Base-by-base conservation (phyloP, 2,888 invertebrate genomes). In the Noctua janthe region DNA sequence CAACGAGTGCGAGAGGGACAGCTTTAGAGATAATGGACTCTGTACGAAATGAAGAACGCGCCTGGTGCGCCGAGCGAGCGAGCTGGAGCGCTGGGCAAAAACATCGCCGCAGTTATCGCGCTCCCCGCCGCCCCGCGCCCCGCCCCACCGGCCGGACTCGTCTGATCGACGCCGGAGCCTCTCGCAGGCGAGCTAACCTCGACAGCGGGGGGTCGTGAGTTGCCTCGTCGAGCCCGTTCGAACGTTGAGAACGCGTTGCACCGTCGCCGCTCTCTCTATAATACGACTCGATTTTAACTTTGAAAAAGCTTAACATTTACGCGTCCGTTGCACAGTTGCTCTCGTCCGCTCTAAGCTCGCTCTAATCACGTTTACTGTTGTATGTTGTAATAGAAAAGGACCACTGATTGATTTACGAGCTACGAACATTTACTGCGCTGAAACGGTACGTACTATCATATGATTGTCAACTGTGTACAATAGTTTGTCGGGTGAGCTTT, bases 31-130 rank as follows among this genome's bases (percentile, higher is more conserved):
- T 97, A 97, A 96, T 97, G 96, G 97, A 96, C 96, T 96, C 93
- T 91, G 94, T 95, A 94, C 95, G 95, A 95, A 97, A 96, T 96
- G 96, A 96, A 95, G 96, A 96, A 96, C 96, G 96, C 96, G 95
- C 93, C 92, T 94, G 95, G 94, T 94, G 95, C 93, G 95, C 95
- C 94, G 95, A 95, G 95, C 95, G 95, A 95, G 95, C 94, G 95
- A 94, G 95, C 93, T 93, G 94, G 96, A 95, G 96, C 95, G 94
- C 95, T 86, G 88, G 93, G 96, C 96, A 97, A 97, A 97, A 96
- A 97, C 96, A 95, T 94, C 94, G 94, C 93, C 95, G 96, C 95
- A 95, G 97, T 96, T 96, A 96, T 96, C 96, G 95, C 94, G 93
- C 91, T 91, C 92, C 92, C 89, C 89, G 73, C 81, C 87, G 87